Percentiles rank a stretch among this genome's conserved stretches.
phyloP scores from a whole-genome alignment of 1,140 invertebrate species.

The Megalopta genalis region DNA sequence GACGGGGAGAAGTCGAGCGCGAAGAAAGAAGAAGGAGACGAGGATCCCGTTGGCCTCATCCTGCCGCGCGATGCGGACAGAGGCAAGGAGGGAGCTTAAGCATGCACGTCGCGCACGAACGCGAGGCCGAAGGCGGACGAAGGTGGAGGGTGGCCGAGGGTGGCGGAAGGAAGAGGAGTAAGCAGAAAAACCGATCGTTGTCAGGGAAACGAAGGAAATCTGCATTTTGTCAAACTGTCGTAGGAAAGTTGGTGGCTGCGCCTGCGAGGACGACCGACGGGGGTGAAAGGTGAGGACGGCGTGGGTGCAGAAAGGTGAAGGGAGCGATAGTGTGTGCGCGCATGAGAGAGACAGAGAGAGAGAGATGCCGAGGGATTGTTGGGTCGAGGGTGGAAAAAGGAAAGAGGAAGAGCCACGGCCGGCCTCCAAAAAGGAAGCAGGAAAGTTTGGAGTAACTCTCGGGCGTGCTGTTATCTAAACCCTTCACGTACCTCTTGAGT shows the following conservation, averaged over 20 bases:
- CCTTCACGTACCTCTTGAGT: conserved; percentile 58
- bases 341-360: not conserved
- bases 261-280: conserved; percentile 22
- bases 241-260: conserved; percentile 52
- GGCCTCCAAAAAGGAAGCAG: conserved; percentile 40
- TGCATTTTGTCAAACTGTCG: conserved; percentile 68
- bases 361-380: conserved; percentile 21
- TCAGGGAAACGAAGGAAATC: conserved; percentile 65
- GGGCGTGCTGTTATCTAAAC: conserved; percentile 62
- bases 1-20: not conserved
- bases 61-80: not conserved
- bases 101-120: not conserved
- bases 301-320: not conserved
- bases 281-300: conserved; percentile 52
- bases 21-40: not conserved
- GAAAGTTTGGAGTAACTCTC: conserved; percentile 62
- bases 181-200: conserved; percentile 63
- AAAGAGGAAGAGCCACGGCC: conserved; percentile 20
- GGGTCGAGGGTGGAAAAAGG: conserved; percentile 36
- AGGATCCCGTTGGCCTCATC: too few relatives aligned
- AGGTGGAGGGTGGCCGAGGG: too few relatives aligned
- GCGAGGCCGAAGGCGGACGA: not conserved
- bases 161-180: conserved; percentile 5
- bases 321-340: too few relatives aligned
- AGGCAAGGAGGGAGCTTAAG: conserved; percentile 19